Base-by-base conservation (phyloP, 2,113 vertebrate species). In the Callorhinus ursinus region DNA sequence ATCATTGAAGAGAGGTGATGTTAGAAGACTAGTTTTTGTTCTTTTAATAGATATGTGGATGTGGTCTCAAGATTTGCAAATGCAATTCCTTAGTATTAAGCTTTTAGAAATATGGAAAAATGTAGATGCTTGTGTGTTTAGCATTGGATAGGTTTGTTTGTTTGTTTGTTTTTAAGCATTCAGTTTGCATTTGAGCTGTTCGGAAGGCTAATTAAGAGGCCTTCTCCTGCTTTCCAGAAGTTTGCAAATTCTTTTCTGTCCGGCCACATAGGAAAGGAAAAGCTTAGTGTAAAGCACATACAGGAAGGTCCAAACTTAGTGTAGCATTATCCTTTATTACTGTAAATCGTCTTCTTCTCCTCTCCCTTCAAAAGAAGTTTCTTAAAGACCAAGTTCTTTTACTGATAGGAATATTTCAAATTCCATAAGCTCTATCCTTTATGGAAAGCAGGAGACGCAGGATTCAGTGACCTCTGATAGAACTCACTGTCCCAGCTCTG, bases 181-280 rank as follows among this genome's bases (percentile, higher is more conserved):
- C 22, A 28, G 31, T 89, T 96, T 92, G 55, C 31, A 22, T 89
- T 95, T 95, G 36, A 79, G 59, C 72, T 67, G 0, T 93, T 95
- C 95, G 42, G 76, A 69, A 95, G 18, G 16, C 91, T 87, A 59
- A 69, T 74, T 88, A 88, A 93, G 86, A 97, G 31, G 7, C 53
- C 53, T 89, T 63, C 59, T 97, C 5, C 77, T 90, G 31, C 26
- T 84, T 92, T 94, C 53, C 72, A 13, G 24, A 94, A 51, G 59
- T 63, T 96, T 88, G 69, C 15, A 79, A 55, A 57, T 76, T 42
- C 24, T 90, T 95, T 90, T 57, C 65, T 95, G 22, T 57, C 39
- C 72, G 57, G 53, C 90, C 39, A 53, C 36, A 8, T n/a, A 85
- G 49, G 18, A 95, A 96, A 69, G 36, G 16, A 65, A 51, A 96